Evolutionary conservation across 1,140 invertebrate species (phyloP).

Genomic region (Neoseiulus cucumeris): DNA sequence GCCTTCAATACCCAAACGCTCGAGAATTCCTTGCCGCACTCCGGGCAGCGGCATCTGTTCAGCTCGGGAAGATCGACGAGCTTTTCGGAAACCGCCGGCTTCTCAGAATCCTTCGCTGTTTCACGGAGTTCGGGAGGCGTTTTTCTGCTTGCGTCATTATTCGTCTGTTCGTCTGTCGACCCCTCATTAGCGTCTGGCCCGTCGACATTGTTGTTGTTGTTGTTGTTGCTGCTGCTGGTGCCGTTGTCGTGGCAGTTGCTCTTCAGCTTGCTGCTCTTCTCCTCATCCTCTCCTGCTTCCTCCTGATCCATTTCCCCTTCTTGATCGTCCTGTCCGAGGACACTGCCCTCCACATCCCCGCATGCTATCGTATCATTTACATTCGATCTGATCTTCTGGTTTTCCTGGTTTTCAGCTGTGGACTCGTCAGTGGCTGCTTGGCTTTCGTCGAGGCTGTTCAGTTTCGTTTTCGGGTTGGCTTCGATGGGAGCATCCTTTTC

Average conservation of each 20-base stretch:
- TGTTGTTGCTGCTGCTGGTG: constrained; percentile 16
- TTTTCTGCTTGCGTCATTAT: constrained; percentile 13
- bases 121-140: constrained; percentile 3
- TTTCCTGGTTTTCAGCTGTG: constrained; percentile 26
- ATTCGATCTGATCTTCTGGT: constrained; percentile 2
- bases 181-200: constrained; percentile 14
- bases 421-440: constrained; percentile 24
- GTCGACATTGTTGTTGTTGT: constrained; percentile 13
- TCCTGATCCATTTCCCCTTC: constrained; percentile 14
- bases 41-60: constrained; percentile 54
- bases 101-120: constrained; percentile 11
- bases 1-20: constrained; percentile 87
- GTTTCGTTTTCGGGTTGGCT: constrained; percentile 13
- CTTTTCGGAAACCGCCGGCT: constrained; percentile 9
- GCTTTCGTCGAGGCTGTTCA: constrained; percentile 32
- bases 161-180: constrained; percentile 18
- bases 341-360: no score
- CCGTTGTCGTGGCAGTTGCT: constrained; percentile 15
- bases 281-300: constrained; percentile 15
- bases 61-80: constrained; percentile 36
- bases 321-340: neutral
- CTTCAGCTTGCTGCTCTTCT: constrained; percentile 20
- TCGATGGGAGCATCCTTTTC: constrained; percentile 20
- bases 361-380: constrained; percentile 20
- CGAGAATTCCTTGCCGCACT: constrained; percentile 80